Evolutionary conservation across 2,113 vertebrate genomes (phyloP).

Genomic region (Mesitornis unicolor): DNA sequence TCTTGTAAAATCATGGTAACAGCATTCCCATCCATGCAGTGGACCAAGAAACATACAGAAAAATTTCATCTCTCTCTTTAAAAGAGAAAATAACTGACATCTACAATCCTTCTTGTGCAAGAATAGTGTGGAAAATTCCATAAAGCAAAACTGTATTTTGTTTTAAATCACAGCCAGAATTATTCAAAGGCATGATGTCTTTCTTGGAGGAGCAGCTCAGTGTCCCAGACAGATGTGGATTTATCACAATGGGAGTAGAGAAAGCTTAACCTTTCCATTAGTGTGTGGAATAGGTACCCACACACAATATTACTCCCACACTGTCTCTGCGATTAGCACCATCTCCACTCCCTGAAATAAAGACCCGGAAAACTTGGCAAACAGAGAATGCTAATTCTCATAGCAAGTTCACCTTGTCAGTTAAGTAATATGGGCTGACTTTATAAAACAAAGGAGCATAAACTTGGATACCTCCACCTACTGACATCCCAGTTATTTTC

Average conservation of each 20-base stretch:
- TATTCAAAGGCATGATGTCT: not conserved
- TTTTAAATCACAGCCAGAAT: not conserved
- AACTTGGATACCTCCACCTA: not conserved
- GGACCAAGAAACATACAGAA: not conserved
- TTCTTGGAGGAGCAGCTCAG: not conserved
- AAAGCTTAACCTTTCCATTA: not conserved
- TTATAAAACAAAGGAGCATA: not conserved
- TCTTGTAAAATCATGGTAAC: not conserved
- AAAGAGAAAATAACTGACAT: not conserved
- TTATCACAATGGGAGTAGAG: not conserved
- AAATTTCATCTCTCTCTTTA: not conserved
- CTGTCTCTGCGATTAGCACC: not conserved
- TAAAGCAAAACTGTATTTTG: not conserved
- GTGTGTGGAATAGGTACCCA: not conserved
- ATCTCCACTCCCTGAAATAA: not conserved
- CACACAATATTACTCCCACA: not conserved
- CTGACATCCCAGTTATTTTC: not conserved
- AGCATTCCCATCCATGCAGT: not conserved
- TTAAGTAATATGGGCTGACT: not conserved
- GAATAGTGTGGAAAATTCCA: not conserved
- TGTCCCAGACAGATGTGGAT: not conserved
- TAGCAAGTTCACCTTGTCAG: not conserved
- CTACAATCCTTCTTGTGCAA: not conserved
- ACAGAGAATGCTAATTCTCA: not conserved
- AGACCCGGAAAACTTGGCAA: not conserved